Conservation (phyloP, 2,113 vertebrate genomes). For the Pterocles burchelli region DNA sequence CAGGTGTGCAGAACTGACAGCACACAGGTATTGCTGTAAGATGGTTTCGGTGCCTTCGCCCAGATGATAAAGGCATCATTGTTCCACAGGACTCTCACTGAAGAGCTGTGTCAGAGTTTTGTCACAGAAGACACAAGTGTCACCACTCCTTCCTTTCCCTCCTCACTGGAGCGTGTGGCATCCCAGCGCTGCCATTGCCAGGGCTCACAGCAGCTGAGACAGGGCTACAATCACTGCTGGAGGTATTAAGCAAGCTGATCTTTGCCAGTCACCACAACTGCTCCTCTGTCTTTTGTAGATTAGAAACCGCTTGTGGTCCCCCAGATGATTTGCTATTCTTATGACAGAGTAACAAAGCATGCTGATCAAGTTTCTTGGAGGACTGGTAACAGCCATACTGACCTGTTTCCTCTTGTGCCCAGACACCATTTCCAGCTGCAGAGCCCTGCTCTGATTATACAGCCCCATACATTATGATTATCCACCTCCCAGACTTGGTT, state of each 20-base stretch:
- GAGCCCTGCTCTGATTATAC: neutral
- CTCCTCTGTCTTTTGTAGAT: neutral
- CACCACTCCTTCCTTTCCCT: neutral
- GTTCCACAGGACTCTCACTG: neutral
- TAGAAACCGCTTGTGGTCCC: neutral
- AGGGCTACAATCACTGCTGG: neutral
- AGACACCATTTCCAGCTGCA: constrained; percentile 9
- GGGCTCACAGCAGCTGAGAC: neutral
- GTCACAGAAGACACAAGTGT: neutral
- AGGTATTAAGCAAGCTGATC: neutral
- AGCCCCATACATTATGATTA: neutral
- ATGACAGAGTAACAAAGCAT: neutral
- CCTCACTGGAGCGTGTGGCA: neutral
- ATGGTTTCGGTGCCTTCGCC: neutral
- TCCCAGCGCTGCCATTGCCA: neutral
- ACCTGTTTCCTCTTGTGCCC: neutral
- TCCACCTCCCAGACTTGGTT: neutral
- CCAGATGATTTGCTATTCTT: neutral
- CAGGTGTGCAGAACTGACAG: neutral
- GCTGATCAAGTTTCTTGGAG: neutral
- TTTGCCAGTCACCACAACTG: neutral
- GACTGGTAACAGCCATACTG: neutral
- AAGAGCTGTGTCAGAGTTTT: neutral
- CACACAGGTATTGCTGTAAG: neutral
- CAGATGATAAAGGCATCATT: neutral